These are phyloP conservation scores for Notocelia uddmanniana DNA, from an alignment of 2,888 invertebrate species.

Conservation along the genomic window DNA sequence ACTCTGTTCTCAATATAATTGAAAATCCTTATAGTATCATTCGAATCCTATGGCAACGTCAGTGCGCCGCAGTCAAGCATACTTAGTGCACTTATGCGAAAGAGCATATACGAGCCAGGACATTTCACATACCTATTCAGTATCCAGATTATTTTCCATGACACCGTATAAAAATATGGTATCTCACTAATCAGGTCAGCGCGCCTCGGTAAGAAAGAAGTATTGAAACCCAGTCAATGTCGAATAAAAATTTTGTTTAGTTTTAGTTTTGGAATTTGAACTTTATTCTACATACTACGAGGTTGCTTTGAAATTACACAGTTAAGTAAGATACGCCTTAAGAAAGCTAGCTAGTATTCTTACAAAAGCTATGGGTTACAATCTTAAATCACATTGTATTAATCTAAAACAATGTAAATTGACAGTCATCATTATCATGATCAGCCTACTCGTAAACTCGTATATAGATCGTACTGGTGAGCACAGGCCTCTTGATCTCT, in stretches of 20 bases:
- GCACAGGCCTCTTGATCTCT: too few relatives aligned
- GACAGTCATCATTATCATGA: too few relatives aligned
- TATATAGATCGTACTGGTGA: too few relatives aligned
- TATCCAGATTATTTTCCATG: not conserved
- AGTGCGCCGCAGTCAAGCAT: not conserved
- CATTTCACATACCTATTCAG: not conserved
- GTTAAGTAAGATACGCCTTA: not conserved
- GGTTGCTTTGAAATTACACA: slow-evolving; percentile 8
- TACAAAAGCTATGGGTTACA: not conserved
- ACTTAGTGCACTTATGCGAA: not conserved
- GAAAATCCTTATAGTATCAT: not conserved
- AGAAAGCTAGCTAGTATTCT: not conserved
- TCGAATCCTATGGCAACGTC: too few relatives aligned
- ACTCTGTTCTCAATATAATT: not conserved
- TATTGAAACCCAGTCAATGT: not conserved
- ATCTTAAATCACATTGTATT: not conserved
- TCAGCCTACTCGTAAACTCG: too few relatives aligned
- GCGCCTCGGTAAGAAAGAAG: not conserved
- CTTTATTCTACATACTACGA: not conserved
- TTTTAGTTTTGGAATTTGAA: slow-evolving; percentile 6
- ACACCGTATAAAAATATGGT: not conserved
- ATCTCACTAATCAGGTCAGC: not conserved
- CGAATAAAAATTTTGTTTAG: too few relatives aligned
- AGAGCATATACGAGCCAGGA: not conserved
- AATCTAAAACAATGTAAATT: slow-evolving; percentile 1